Evolutionary conservation across 2,113 vertebrate genomes (phyloP).

Genomic region (Cynoglossus semilaevis): DNA sequence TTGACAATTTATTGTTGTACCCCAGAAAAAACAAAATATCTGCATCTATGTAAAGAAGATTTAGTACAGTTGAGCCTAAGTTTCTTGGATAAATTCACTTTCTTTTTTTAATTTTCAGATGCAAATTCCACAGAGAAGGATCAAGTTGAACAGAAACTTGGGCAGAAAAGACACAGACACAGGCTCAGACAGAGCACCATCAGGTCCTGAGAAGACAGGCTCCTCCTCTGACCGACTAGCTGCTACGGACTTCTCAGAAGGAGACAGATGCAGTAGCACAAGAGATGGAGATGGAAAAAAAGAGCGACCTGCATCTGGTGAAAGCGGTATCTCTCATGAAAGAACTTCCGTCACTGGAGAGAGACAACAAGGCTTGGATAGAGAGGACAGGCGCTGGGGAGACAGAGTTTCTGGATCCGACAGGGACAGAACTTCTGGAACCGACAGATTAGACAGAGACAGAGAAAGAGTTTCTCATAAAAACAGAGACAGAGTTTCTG

Average conservation of each 20-base stretch:
- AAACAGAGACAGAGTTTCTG: conserved; percentile 42
- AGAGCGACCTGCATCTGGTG: conserved; percentile 37
- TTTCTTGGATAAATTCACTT: background rate
- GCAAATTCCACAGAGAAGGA: conserved; percentile 57
- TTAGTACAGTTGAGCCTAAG: too few relatives aligned
- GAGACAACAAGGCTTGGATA: conserved; percentile 31
- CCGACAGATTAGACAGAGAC: conserved; percentile 15
- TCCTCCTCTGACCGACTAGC: conserved; percentile 47
- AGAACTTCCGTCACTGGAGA: conserved; percentile 49
- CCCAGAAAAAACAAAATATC: too few relatives aligned
- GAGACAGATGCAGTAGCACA: conserved; percentile 33
- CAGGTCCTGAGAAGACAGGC: conserved; percentile 39
- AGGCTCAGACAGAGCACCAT: conserved; percentile 18
- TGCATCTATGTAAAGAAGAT: too few relatives aligned
- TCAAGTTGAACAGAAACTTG: conserved; percentile 68
- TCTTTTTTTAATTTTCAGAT: conserved; percentile 27
- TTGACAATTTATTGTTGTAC: too few relatives aligned
- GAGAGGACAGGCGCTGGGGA: conserved; percentile 47
- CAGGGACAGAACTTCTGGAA: conserved; percentile 37
- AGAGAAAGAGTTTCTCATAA: conserved; percentile 25
- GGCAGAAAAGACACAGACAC: conserved; percentile 57
- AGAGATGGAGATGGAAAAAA: conserved; percentile 39
- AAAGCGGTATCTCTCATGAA: conserved; percentile 52
- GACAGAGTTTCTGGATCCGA: conserved; percentile 42
- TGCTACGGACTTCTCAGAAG: conserved; percentile 17